Percentiles rank a stretch among this genome's conserved stretches.
Evolutionary conservation across 2,797 vertebrate genomes (phyloP).

Genomic region (Heterohyrax brucei): DNA sequence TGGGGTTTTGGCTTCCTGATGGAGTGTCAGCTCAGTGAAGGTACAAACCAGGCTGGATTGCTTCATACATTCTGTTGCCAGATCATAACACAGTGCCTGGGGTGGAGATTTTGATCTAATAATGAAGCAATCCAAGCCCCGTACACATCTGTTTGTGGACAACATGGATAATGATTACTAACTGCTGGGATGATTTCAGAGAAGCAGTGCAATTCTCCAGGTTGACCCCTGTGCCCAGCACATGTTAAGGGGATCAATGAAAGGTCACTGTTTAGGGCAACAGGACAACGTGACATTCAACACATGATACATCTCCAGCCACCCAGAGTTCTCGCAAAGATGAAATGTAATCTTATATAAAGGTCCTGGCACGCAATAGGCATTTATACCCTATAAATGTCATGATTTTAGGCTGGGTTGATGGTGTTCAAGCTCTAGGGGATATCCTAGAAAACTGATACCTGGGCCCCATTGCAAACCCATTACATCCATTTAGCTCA

Average conservation of each 20-base stretch:
- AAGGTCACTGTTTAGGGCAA: background rate
- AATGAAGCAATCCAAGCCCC: background rate
- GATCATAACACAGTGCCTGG: background rate
- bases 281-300: background rate
- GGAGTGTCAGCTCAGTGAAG: background rate
- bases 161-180: background rate
- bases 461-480: background rate
- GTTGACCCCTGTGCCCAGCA: background rate
- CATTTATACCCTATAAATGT: constrained; percentile 4
- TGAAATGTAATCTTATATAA: background rate
- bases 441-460: background rate
- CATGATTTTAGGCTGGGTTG: background rate
- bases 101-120: background rate
- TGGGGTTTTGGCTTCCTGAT: too few species aligned
- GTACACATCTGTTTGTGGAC: background rate
- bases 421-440: constrained; percentile 7
- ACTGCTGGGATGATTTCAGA: background rate
- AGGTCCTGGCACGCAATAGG: background rate
- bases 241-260: background rate
- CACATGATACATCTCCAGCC: background rate
- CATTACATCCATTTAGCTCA: background rate
- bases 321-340: background rate
- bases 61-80: background rate
- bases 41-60: background rate
- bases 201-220: background rate